phyloP scores from a whole-genome alignment of 2,113 vertebrate species.

The Nothocercus nigrocapillus region DNA sequence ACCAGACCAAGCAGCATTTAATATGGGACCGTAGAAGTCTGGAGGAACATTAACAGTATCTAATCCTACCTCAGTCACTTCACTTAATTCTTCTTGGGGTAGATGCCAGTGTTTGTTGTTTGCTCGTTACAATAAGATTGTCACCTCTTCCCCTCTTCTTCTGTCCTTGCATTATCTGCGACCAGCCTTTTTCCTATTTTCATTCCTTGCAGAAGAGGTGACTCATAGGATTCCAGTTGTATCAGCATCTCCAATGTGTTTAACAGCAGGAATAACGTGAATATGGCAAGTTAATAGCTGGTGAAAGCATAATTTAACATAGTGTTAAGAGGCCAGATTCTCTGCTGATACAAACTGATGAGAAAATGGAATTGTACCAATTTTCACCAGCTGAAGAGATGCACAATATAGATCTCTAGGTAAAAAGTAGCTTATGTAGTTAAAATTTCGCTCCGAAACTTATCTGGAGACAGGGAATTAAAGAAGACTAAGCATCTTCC shows the following conservation, averaged over 20 bases:
- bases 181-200: not conserved
- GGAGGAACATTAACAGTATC: not conserved
- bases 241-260: slow-evolving; percentile 1
- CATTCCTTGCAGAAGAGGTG: not conserved
- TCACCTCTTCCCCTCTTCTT: not conserved
- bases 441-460: slow-evolving; percentile 23
- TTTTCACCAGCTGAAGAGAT: not conserved
- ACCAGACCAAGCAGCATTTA: not conserved
- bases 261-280: slow-evolving; percentile 6
- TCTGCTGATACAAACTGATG: not conserved
- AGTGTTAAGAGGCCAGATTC: not conserved
- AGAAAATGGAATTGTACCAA: not conserved
- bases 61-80: not conserved
- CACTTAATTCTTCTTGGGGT: not conserved
- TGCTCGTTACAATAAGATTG: not conserved
- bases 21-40: not conserved
- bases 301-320: slow-evolving; percentile 9
- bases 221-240: not conserved
- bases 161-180: not conserved
- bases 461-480: slow-evolving; percentile 30
- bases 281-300: not conserved
- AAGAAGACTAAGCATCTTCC: slow-evolving; percentile 45
- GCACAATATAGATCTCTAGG: not conserved
- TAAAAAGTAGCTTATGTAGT: slow-evolving; percentile 5
- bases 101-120: not conserved